Evolutionary conservation across 2,113 vertebrate species (phyloP).

Genomic region (Nesogale talazaci): DNA sequence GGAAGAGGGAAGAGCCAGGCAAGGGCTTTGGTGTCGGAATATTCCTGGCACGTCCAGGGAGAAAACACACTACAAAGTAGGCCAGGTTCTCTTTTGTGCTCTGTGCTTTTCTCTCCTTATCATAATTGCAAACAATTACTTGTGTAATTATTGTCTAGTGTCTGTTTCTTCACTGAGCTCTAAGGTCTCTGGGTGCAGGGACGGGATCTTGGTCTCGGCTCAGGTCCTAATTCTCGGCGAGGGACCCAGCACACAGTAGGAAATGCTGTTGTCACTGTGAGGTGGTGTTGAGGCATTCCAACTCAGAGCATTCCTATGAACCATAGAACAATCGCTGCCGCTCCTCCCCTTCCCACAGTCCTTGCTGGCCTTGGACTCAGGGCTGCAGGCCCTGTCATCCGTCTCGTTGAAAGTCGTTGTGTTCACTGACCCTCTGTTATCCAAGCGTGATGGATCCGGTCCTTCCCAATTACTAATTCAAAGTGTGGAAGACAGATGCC

Average conservation of each 20-base stretch:
- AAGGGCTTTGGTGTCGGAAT: background rate
- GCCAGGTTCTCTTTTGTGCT: background rate
- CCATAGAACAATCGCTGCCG: no score
- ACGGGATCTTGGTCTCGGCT: background rate
- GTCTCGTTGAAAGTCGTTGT: no score
- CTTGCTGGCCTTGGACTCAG: no score
- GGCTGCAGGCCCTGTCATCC: no score
- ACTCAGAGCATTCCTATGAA: no score
- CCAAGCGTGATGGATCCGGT: no score
- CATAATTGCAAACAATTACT: conserved; percentile 32
- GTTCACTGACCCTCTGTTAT: no score
- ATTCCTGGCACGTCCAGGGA: background rate
- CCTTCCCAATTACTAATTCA: no score
- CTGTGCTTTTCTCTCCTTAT: conserved; percentile 7
- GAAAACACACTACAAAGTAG: background rate
- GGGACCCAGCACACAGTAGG: background rate
- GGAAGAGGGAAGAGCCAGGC: background rate
- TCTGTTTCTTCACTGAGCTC: background rate
- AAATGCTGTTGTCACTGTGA: no score
- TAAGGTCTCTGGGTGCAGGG: background rate
- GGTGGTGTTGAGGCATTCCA: no score
- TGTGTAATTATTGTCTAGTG: background rate
- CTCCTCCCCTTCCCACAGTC: no score
- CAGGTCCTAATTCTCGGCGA: background rate
- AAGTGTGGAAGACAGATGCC: no score